phyloP scores from a whole-genome alignment of 2,113 vertebrate species.

The Trinectes maculatus region DNA sequence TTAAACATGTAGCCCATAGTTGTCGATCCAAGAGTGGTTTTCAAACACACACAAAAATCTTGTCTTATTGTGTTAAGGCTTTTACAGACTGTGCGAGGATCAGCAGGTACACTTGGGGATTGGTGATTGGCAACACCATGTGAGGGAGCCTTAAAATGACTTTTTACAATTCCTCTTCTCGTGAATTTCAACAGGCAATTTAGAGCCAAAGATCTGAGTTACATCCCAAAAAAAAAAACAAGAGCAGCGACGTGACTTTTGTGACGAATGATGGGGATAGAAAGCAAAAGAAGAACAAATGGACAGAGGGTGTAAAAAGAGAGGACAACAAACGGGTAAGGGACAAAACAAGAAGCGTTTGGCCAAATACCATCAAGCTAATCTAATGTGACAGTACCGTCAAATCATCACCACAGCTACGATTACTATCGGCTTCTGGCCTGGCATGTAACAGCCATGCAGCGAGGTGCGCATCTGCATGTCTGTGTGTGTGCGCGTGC shows the following conservation, averaged over 20 bases:
- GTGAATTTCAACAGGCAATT: slow-evolving; percentile 49
- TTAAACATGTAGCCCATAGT: too few species aligned
- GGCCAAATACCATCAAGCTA: slow-evolving; percentile 53
- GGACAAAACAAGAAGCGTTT: slow-evolving; percentile 16
- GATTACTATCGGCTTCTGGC: slow-evolving; percentile 60
- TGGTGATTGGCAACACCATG: slow-evolving; percentile 17
- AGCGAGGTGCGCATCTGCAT: slow-evolving; percentile 39
- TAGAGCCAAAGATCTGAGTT: not conserved
- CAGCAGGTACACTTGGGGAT: not conserved
- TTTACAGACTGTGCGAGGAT: slow-evolving; percentile 14
- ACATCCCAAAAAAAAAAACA: slow-evolving; percentile 9
- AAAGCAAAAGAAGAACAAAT: not conserved
- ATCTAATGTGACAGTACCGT: slow-evolving; percentile 73
- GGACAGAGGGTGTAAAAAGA: slow-evolving; percentile 5
- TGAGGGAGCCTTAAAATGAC: slow-evolving; percentile 6
- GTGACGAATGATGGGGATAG: not conserved
- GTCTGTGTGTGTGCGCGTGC: slow-evolving; percentile 14
- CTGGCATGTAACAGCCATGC: slow-evolving; percentile 48
- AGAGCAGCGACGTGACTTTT: not conserved
- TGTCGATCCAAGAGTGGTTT: slow-evolving; percentile 47
- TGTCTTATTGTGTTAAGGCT: slow-evolving; percentile 30
- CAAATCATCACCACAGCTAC: slow-evolving; percentile 57
- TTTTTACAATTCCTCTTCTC: slow-evolving; percentile 4
- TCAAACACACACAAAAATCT: slow-evolving; percentile 45
- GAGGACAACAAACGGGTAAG: not conserved